Evolutionary conservation across 1,140 invertebrate species (phyloP), one percentile per base, ranked within the genome.

Genomic region (Ooceraea biroi): DNA sequence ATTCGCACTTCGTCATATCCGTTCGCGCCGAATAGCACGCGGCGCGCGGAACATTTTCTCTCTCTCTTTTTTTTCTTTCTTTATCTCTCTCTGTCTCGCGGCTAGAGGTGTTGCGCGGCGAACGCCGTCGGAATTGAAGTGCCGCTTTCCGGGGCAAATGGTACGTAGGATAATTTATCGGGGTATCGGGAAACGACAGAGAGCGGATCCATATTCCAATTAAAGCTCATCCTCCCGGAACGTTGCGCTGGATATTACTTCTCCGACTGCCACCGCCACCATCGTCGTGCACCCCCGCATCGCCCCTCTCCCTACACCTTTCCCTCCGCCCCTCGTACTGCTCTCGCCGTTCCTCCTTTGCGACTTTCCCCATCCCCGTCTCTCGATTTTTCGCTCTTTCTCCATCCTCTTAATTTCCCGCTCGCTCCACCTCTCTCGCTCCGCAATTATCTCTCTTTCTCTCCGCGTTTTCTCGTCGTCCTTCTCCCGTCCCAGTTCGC

Each of bases 141-240:
- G 88, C 60, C 88, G 87, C 85, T 92, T 93, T 93, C 90, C 86
- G 89, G 86, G 90, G 90, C 91, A 94, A 94, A 94, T 94, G 92
- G 92, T 94, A 94, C 92, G 91, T 93, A 91, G 89, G 89, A 93
- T 93, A 94, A 94, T 94, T 94, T 93, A 94, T 94, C 91, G 90
- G 91, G 89, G 93, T 93, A 94, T 94, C 92, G 92, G 91, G 92
- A 93, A 93, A 93, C 87, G 90, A 91, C 90, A 92, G 92, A 94
- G 92, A 94, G 92, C 90, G 91, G 89, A 93, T 94, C 92, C 93
- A 94, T 94, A 94, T 94, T 94, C 93, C 94, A 94, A 94, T 94
- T 94, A 94, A 94, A 94, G 93, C 93, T 94, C 92, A 93, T 94
- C 91, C 94, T 94, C 88, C 90, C 90, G 93, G 91, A 94, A 93